phyloP scores from a whole-genome alignment of 2,888 invertebrate species.

The Scaeva pyrastri region DNA sequence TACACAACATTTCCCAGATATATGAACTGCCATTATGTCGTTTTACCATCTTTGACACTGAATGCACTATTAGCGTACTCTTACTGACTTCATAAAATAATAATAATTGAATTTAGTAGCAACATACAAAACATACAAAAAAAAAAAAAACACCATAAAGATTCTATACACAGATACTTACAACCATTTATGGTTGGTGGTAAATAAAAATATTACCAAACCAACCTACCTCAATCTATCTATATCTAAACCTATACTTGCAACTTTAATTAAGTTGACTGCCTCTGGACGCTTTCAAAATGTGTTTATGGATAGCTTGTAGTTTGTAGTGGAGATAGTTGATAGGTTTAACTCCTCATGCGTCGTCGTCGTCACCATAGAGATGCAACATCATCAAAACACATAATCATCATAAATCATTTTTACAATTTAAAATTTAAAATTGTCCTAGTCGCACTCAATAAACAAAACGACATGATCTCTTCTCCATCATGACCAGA shows the following conservation, averaged over 20 bases:
- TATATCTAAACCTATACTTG: slow-evolving; percentile 30
- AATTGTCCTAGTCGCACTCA: slow-evolving; percentile 57
- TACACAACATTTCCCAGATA: slow-evolving; percentile 21
- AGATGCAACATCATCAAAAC: background rate
- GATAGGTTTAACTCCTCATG: background rate
- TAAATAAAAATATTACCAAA: slow-evolving; percentile 57
- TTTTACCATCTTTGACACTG: slow-evolving; percentile 55
- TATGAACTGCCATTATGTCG: slow-evolving; percentile 56
- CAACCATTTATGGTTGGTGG: slow-evolving; percentile 55
- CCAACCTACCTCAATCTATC: background rate
- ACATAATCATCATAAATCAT: slow-evolving; percentile 72
- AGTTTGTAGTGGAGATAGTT: background rate
- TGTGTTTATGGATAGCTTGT: background rate
- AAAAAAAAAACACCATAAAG: slow-evolving; percentile 53
- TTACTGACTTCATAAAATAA: slow-evolving; percentile 42
- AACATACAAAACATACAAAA: background rate
- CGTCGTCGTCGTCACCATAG: background rate
- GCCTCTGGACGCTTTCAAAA: slow-evolving; percentile 34
- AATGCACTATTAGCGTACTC: slow-evolving; percentile 52
- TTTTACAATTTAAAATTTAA: slow-evolving; percentile 72
- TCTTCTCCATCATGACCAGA: slow-evolving; percentile 13
- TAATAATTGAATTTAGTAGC: slow-evolving; percentile 18
- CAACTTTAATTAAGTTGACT: slow-evolving; percentile 73
- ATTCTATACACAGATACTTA: slow-evolving; percentile 52
- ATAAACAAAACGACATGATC: slow-evolving; percentile 64